Conservation (phyloP, 2,113 vertebrate species). For the Tursiops truncatus region DNA sequence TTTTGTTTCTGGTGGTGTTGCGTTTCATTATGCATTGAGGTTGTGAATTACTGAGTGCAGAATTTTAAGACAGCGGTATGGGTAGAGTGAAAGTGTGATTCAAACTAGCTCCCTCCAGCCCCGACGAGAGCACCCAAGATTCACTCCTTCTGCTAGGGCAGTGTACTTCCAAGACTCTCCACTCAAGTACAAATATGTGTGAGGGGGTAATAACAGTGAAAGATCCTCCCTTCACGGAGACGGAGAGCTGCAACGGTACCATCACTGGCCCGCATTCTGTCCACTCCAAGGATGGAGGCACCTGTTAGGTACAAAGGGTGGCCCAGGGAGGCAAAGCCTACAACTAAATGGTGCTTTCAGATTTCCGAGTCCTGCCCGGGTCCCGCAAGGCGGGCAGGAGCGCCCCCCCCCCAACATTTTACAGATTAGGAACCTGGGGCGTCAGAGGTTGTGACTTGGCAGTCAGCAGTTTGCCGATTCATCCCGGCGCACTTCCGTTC, state of each 20-base stretch:
- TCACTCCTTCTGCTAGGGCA: background rate
- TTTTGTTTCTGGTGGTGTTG: background rate
- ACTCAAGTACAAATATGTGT: background rate
- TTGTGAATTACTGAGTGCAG: background rate
- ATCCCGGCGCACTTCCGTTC: fast-evolving
- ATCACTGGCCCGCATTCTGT: background rate
- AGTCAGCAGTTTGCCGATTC: background rate
- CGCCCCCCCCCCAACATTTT: too few species aligned
- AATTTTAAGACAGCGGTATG: background rate
- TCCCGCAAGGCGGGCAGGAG: background rate
- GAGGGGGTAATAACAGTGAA: background rate
- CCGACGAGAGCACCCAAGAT: fast-evolving
- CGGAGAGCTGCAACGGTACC: fast-evolving
- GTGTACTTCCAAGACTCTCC: background rate
- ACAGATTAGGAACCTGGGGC: background rate
- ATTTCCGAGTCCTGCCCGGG: background rate
- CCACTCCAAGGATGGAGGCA: fast-evolving
- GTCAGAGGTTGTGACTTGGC: background rate
- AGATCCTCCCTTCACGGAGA: background rate
- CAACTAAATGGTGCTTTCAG: background rate
- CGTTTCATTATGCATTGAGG: background rate
- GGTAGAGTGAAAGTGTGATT: background rate
- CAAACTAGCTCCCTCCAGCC: background rate
- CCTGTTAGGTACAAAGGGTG: background rate
- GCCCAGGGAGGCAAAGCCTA: background rate